Evolutionary conservation across 2,797 vertebrate species (phyloP).

Genomic region (Hoplostethus mediterraneus): DNA sequence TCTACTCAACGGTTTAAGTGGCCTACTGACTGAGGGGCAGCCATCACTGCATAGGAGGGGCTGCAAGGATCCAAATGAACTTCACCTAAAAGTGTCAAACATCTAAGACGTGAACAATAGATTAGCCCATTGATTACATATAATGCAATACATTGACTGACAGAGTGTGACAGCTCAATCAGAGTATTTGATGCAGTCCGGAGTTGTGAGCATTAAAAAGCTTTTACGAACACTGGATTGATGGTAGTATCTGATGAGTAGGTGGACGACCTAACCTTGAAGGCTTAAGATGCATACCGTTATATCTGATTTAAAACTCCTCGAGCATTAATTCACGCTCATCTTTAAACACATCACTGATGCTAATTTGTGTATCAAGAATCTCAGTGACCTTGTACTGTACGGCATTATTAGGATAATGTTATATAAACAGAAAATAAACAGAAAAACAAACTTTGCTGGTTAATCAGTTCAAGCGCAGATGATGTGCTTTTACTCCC

Average conservation of each 20-base stretch:
- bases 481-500: constrained; percentile 68
- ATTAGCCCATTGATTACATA: constrained; percentile 21
- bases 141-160: constrained; percentile 46
- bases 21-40: constrained; percentile 49
- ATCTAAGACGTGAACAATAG: constrained; percentile 57
- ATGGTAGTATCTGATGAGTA: constrained; percentile 37
- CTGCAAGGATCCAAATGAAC: constrained; percentile 59
- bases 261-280: constrained; percentile 69
- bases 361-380: constrained; percentile 65
- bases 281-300: constrained; percentile 51
- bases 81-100: too few relatives aligned
- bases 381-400: constrained; percentile 63
- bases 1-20: constrained; percentile 40
- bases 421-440: constrained; percentile 62
- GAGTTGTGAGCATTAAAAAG: constrained; percentile 44
- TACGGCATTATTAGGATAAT: constrained; percentile 28
- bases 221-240: constrained; percentile 48
- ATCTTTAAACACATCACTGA: constrained; percentile 53
- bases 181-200: constrained; percentile 60
- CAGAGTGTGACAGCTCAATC: constrained; percentile 68
- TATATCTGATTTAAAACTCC: constrained; percentile 40
- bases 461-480: constrained; percentile 74
- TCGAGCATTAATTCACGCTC: constrained; percentile 45
- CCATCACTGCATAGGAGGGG: constrained; percentile 49
- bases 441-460: constrained; percentile 74